phyloP scores from a whole-genome alignment of 2,113 vertebrate genomes.

The Sus scrofa region T2T-Sscrofa CM000817.6:122894001-122894500 shows the following conservation, averaged over 20 bases:
- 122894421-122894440: not conserved
- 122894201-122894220: conserved; percentile 40
- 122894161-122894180: conserved; percentile 33
- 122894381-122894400: conserved; percentile 2
- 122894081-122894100: conserved; percentile 39
- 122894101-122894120: conserved; percentile 33
- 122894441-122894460: not conserved
- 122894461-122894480: too few relatives aligned
- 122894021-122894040: not conserved
- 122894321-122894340: not conserved
- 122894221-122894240: not conserved
- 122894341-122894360: not conserved
- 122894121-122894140: not conserved
- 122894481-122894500: too few relatives aligned
- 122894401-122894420: conserved; percentile 20
- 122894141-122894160: conserved; percentile 43
- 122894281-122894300: not conserved
- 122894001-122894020: not conserved
- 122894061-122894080: not conserved
- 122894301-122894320: not conserved
- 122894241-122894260: not conserved
- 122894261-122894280: conserved; percentile 54
- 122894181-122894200: not conserved
- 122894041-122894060: not conserved
- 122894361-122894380: conserved; percentile 24